Conservation (phyloP, 2,113 vertebrate species). For the Kryptolebias marmoratus region DNA sequence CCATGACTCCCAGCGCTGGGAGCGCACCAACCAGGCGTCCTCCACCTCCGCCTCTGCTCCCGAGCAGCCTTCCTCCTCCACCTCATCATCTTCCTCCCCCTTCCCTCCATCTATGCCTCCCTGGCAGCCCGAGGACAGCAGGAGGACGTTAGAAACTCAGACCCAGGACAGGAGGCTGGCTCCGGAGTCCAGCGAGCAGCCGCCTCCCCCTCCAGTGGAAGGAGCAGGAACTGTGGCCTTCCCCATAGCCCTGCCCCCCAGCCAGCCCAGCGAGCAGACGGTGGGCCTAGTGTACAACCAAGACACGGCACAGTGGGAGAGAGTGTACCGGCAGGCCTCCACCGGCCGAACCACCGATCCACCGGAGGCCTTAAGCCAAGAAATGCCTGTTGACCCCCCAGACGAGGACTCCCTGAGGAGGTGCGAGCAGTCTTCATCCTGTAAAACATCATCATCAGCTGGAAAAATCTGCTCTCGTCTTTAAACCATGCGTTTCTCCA, state of each 20-base stretch:
- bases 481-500: constrained; percentile 45
- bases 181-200: constrained; percentile 82
- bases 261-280: constrained; percentile 89
- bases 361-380: constrained; percentile 98
- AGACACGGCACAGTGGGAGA: constrained; percentile 95
- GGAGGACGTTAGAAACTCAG: constrained; percentile 77
- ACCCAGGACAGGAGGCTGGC: constrained; percentile 83
- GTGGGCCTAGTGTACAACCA: constrained; percentile 97
- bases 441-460: not conserved
- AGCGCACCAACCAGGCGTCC: constrained; percentile 89
- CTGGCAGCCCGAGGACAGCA: constrained; percentile 78
- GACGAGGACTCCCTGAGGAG: constrained; percentile 97
- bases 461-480: not conserved
- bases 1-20: constrained; percentile 97
- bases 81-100: constrained; percentile 63
- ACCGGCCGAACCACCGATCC: constrained; percentile 84
- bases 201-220: constrained; percentile 57
- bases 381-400: constrained; percentile 95
- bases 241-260: constrained; percentile 71
- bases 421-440: constrained; percentile 69
- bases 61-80: constrained; percentile 38
- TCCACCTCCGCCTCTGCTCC: constrained; percentile 79
- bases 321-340: constrained; percentile 90
- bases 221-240: constrained; percentile 64
- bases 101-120: constrained; percentile 38